Evolutionary conservation across 92 coral and sea anemone species (phyloP).

Genomic region (Epizoanthus scotinus): DNA sequence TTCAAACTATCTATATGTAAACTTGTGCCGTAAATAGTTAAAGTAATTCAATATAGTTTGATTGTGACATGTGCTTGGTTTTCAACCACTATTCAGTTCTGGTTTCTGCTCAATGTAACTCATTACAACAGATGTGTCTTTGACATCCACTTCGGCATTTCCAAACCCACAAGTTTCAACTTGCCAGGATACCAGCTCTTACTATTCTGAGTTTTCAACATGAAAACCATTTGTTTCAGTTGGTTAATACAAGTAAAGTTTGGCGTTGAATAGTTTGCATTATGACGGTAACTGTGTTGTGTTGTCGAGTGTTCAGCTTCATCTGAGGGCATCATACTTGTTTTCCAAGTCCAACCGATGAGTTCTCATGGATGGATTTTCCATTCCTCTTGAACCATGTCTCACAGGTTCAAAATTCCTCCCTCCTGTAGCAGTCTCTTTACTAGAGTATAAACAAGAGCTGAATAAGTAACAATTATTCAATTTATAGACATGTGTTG

Average conservation of each 20-base stretch:
- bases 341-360: conserved; percentile 88
- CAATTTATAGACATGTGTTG: too few relatives aligned
- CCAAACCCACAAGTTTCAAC: background rate
- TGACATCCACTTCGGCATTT: background rate
- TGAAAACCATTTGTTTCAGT: background rate
- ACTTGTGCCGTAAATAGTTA: too few relatives aligned
- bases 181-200: conserved; percentile 1
- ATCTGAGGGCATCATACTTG: conserved; percentile 90
- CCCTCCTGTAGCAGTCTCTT: conserved; percentile 70
- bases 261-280: background rate
- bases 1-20: background rate
- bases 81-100: background rate
- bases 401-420: conserved; percentile 86
- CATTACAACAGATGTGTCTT: background rate
- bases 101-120: background rate
- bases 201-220: background rate
- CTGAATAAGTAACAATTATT: conserved; percentile 2
- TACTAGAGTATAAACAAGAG: conserved; percentile 43
- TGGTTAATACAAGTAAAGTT: background rate
- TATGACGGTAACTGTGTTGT: background rate
- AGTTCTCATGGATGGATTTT: conserved; percentile 77
- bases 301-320: conserved; percentile 46
- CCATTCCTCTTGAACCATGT: conserved; percentile 84
- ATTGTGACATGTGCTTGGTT: background rate
- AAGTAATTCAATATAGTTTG: background rate